A percentile compares a stretch with the other conserved stretches of the same genome.
These are phyloP conservation scores for Oxygymnocypris stewartii DNA, from an alignment of 2,113 vertebrate genomes.

Conservation along the genomic window DNA sequence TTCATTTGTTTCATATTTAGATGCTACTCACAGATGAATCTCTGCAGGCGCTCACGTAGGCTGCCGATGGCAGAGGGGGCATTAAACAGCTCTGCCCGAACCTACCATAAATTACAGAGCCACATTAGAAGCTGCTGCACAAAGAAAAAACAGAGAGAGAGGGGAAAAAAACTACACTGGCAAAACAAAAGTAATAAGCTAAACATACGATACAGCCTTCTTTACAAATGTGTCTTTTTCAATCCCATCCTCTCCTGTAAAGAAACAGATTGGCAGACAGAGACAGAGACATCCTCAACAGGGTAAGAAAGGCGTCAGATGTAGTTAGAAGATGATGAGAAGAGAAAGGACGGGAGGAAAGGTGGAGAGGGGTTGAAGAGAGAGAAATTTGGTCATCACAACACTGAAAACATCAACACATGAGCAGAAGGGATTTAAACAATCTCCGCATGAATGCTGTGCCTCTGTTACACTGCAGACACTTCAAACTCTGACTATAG, in stretches of 20 bases:
- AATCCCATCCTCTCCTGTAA: not conserved
- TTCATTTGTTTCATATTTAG: conserved; percentile 47
- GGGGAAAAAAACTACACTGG: not conserved
- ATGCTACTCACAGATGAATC: conserved; percentile 24
- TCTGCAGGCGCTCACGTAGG: conserved; percentile 1
- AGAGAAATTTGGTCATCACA: conserved; percentile 2
- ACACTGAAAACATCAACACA: not conserved
- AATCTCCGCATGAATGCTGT: not conserved
- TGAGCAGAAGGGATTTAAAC: not conserved
- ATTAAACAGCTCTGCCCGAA: conserved; percentile 26
- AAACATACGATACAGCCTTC: not conserved
- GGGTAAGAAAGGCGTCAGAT: not conserved
- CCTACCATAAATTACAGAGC: conserved; percentile 42
- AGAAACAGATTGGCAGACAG: not conserved
- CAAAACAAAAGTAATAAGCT: not conserved
- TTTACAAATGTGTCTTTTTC: not conserved
- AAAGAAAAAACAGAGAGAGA: not conserved
- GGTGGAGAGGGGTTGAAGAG: not conserved
- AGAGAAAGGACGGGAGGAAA: not conserved
- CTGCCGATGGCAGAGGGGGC: not conserved
- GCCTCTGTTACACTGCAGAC: not conserved
- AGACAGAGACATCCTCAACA: not conserved
- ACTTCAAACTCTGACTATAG: not conserved
- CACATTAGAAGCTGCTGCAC: conserved; percentile 37
- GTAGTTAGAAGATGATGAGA: not conserved